phyloP scores from a whole-genome alignment of 2,113 vertebrate species.

The Phodopus roborovskii region DNA sequence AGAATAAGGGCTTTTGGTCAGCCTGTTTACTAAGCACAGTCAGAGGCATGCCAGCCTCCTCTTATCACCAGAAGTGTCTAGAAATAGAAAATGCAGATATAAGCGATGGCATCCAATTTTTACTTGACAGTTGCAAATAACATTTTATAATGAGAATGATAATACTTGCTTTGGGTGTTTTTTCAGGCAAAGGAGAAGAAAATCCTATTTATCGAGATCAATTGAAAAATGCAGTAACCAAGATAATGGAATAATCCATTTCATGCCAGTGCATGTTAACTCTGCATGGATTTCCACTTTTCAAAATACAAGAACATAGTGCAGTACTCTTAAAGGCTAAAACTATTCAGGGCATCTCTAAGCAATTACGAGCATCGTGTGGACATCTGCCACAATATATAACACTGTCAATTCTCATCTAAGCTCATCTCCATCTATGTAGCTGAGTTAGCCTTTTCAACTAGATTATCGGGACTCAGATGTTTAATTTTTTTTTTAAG shows the following conservation, averaged over 20 bases:
- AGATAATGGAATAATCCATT: constrained; percentile 57
- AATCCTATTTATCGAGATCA: constrained; percentile 55
- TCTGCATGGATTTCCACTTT: constrained; percentile 49
- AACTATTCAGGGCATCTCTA: constrained; percentile 38
- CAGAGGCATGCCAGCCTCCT: not conserved
- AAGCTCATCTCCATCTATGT: constrained; percentile 47
- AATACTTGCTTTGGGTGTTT: constrained; percentile 26
- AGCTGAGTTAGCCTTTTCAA: constrained; percentile 74
- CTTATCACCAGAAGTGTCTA: constrained; percentile 44
- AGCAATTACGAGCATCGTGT: constrained; percentile 31
- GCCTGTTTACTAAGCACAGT: constrained; percentile 38
- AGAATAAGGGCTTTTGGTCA: not conserved
- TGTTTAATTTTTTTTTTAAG: constrained; percentile 69
- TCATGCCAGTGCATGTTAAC: constrained; percentile 43
- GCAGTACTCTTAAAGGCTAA: constrained; percentile 42
- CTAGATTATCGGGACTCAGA: constrained; percentile 65
- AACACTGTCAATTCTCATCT: constrained; percentile 28
- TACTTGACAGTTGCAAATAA: constrained; percentile 59
- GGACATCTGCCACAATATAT: constrained; percentile 31
- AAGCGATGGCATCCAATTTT: constrained; percentile 49
- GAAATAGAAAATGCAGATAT: constrained; percentile 62
- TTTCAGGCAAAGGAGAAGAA: constrained; percentile 32
- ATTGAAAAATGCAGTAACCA: constrained; percentile 55
- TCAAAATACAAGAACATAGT: constrained; percentile 1
- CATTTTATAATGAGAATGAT: constrained; percentile 61